These are phyloP conservation scores for Virgularia gustaviana DNA, from an alignment of 92 coral and sea anemone species.

Conservation along the genomic window DNA sequence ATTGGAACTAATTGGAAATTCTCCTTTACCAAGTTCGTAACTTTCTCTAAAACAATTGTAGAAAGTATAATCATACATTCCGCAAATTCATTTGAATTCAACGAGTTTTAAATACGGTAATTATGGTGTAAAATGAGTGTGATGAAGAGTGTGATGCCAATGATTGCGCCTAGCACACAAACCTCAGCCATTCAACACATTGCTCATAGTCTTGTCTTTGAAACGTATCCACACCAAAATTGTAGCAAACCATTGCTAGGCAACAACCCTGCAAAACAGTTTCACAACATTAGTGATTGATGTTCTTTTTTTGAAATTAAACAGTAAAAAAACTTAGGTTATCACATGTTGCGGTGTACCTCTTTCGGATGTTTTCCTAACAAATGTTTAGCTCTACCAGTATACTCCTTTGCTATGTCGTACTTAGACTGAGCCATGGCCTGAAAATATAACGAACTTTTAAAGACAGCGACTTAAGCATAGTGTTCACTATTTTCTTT, in stretches of 20 bases:
- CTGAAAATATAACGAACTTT: constrained; percentile 25
- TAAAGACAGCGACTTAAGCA: too few relatives aligned
- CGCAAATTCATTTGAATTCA: too few relatives aligned
- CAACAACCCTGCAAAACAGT: constrained; percentile 61
- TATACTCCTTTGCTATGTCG: constrained; percentile 52
- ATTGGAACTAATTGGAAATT: constrained; percentile 61
- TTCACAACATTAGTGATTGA: background rate
- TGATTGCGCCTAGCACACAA: too few relatives aligned
- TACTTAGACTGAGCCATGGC: constrained; percentile 60
- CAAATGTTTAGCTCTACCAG: constrained; percentile 67
- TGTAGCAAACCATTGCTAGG: constrained; percentile 81
- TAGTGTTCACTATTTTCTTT: too few relatives aligned
- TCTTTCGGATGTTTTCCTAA: constrained; percentile 66
- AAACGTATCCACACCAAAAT: constrained; percentile 94
- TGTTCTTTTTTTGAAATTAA: background rate
- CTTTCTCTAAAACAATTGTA: constrained; percentile 64
- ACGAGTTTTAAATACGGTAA: too few relatives aligned
- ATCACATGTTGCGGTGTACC: constrained; percentile 32
- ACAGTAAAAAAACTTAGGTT: background rate
- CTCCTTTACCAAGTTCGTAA: constrained; percentile 85
- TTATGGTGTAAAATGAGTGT: too few relatives aligned
- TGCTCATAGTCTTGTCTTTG: constrained; percentile 74
- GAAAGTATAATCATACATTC: too few relatives aligned
- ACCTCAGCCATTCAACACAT: constrained; percentile 88
- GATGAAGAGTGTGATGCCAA: too few relatives aligned